Percentiles rank a stretch among this genome's conserved stretches.
Evolutionary conservation across 35 echinoderm and acorn worm species (phyloP).

Genomic region (Ptychodera flava): DNA sequence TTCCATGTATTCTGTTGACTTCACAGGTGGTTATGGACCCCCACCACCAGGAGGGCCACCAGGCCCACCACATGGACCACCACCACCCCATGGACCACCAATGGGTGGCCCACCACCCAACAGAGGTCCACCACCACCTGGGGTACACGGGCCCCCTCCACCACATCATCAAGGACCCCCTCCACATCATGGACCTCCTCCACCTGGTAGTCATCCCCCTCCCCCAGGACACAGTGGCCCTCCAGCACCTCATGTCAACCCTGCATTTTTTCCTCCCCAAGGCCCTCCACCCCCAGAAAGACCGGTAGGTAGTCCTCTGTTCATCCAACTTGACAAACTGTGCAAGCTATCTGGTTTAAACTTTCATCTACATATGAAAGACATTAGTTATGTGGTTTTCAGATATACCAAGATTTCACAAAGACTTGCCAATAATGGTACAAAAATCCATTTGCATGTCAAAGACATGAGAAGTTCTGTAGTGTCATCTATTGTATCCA

Average conservation of each 20-base stretch:
- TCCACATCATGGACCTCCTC: background rate
- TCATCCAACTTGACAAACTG: conserved; percentile 16
- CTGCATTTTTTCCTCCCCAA: background rate
- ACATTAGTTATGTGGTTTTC: too few relatives aligned
- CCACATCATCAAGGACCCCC: conserved; percentile 7
- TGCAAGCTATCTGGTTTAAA: too few relatives aligned
- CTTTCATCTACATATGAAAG: too few relatives aligned
- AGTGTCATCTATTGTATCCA: too few relatives aligned
- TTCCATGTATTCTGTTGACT: background rate
- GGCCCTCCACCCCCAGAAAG: background rate
- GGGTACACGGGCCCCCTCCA: background rate
- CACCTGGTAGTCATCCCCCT: conserved; percentile 12
- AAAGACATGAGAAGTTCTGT: too few relatives aligned
- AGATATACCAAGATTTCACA: too few relatives aligned
- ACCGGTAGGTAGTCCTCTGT: background rate
- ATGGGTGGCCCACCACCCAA: conserved; percentile 4
- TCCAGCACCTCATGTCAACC: conserved; percentile 4
- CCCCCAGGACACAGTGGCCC: conserved; percentile 17
- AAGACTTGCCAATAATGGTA: too few relatives aligned
- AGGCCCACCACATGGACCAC: conserved; percentile 17
- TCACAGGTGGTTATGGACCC: background rate
- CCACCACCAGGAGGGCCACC: conserved; percentile 35
- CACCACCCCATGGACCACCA: conserved; percentile 22
- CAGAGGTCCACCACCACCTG: conserved; percentile 12
- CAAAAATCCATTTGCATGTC: too few relatives aligned